Base-by-base conservation (phyloP, 2,113 vertebrate species). In the Dromas ardeola region DNA sequence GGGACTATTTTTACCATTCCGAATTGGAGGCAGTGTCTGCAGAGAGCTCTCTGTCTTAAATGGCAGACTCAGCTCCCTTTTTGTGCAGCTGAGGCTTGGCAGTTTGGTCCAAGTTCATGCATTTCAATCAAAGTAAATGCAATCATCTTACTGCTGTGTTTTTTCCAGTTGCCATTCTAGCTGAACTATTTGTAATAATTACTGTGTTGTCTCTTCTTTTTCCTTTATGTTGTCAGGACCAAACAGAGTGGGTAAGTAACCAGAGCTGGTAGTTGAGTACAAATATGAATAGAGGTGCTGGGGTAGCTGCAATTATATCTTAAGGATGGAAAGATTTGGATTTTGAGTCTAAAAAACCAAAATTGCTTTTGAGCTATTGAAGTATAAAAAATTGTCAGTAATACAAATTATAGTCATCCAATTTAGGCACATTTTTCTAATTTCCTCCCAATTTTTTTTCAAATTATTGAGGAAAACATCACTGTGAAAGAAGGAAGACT, bases 241-340 rank as follows among this genome's bases (percentile, higher is more conserved):
- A 97, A 99, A 98, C 98, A 98, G 97, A 98, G 98, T 99, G 91
- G 98, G 98, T 99, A 99, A 99, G 98, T 98, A 96, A 98, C 71
- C 61, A 89, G 76, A 93, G 82, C 63, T 91, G 32, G 30, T 87
- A 86, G 67, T 82, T 93, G 50, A 93, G 67, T 82, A 65, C 26
- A 52, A 79, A 53, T 74, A 69, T n/a, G 61, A 93, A 66, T 81
- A 90, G 62, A 80, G 66, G 40, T 86, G 29, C 72, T 94, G 86
- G 65, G 26, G 12, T 90, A 83, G 58, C 38, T 96, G 70, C 19
- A n/a, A 18, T 91, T 86, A 13, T 59, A n/a, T 91, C 49, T 92
- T 79, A 62, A 79, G 80, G 38, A 19, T 79, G 58, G 58, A 93
- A 89, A 20, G 45, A 47, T 90, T 96, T 95, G 55, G 86, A 55